Evolutionary conservation across 2,888 invertebrate species (phyloP), one percentile per base, ranked within the genome.

Genomic region (Diabrotica balteata): DNA sequence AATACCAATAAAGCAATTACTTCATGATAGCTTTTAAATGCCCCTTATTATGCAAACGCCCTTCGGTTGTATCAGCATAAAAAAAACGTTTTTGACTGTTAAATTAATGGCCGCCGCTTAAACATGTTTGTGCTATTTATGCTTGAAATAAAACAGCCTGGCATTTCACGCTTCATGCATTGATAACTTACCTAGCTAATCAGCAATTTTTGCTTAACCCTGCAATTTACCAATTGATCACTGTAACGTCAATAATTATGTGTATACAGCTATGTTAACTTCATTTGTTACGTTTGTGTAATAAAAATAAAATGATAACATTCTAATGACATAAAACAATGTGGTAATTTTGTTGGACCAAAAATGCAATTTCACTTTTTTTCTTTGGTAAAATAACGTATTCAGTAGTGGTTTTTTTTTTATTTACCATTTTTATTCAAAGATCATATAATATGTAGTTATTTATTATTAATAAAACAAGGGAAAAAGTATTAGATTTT

Each of bases 151-250:
- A 43, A 52, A 11, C 50, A 10, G 44, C 45, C 51, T 53, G 61
- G 11, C 52, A 61, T 53, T 61, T 61, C 61, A 52, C 61, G 61
- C 61, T 61, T 61, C 52, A 52, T 45, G 52, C 60, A 22, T 52
- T 60, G 51, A 45, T 45, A 10, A 32, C n/a, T 52, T 52, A 60
- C 22, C 43, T 42, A 9, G 47, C n/a, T 49, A 32, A 59, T 49
- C 46, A 42, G 22, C 8, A 59, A 10, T 59, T 60, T 60, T 60
- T 11, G 59, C 51, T 51, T 10, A 60, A 42, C 11, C 22, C 51
- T 45, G 52, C 52, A 44, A 44, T 52, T 45, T 52, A 11, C 59
- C 9, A 32, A 32, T 32, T 32, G 32, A 32, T 32, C 32, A 32
- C 32, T 32, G 32, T 32, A 32, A 32, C 4, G 32, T 32, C 32